Evolutionary conservation across 2,113 vertebrate genomes (phyloP), one percentile per base, ranked within the genome.

Genomic region (Furnarius figulus): DNA sequence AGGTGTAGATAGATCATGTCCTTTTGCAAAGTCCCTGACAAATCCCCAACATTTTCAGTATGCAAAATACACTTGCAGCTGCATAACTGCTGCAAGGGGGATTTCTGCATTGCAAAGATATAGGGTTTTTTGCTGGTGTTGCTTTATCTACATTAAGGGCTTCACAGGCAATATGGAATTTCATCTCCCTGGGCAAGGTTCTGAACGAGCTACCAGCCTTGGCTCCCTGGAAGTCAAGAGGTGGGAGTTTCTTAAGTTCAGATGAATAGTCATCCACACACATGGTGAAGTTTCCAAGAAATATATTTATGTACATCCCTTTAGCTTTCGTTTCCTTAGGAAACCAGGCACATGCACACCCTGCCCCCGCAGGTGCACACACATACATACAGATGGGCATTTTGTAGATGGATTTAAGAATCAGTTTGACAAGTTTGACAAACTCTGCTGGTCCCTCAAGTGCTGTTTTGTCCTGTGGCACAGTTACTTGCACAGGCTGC

Each of bases 31-130:
- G 52, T 56, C 82, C 52, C 42, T 8, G 5, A 66, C 46, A 85
- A 90, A 72, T 58, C 25, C 63, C 40, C 50, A 19, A 9, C 20
- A 39, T 81, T 91, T 94, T 89, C 55, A 59, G 10, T 55, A 84
- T 55, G 73, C 73, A 94, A 66, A 95, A 74, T 55, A 37, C 74
- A 6, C 65, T 80, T 78, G 50, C 81, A 84, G 28, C 73, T 92
- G 55, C 15, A 1, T 46, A 56, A 33, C 35, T 94, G 53, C 59
- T 65, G 4, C 39, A 30, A 58, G 63, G 76, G 15, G 42, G 73
- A 62, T 74, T 94, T 89, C 80, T 87, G 80, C 16, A 1, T 33
- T 46, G 35, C 65, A 62, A 46, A 62, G 55, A 47, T n/a, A 17
- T 35, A 21, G 8, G 40, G 40, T 81, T 72, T 70, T 30, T 23